These are phyloP conservation scores for Ostrea denselamellosa DNA, from an alignment of 1,140 invertebrate species.

Conservation along the genomic window DNA sequence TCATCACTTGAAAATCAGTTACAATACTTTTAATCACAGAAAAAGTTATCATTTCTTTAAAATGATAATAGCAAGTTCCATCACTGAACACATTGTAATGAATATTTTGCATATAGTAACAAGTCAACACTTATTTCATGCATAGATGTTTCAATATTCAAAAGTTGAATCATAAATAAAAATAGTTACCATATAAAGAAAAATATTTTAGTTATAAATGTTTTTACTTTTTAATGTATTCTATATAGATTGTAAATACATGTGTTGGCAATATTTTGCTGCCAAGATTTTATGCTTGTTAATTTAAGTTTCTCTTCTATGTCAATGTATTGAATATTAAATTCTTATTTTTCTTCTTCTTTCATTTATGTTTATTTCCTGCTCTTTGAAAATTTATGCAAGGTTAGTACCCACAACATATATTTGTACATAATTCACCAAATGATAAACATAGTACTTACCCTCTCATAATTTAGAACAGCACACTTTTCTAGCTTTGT, in stretches of 20 bases:
- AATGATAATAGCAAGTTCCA: not conserved
- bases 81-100: not conserved
- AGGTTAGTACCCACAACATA: not conserved
- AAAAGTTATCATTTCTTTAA: not conserved
- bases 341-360: not conserved
- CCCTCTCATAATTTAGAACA: no score
- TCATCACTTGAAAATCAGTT: not conserved
- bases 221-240: no score
- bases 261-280: not conserved
- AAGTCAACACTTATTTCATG: not conserved
- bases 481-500: no score
- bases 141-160: no score
- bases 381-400: not conserved
- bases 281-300: not conserved
- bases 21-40: not conserved
- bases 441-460: not conserved
- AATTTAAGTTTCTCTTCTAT: not conserved
- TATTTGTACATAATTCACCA: not conserved
- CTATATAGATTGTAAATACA: not conserved
- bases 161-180: no score
- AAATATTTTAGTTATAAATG: no score
- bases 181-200: no score
- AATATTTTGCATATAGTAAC: not conserved
- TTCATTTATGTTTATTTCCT: constrained; percentile 16
- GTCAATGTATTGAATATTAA: not conserved